Conservation (phyloP, 2,888 invertebrate species). For the Capitulum mitella region DNA sequence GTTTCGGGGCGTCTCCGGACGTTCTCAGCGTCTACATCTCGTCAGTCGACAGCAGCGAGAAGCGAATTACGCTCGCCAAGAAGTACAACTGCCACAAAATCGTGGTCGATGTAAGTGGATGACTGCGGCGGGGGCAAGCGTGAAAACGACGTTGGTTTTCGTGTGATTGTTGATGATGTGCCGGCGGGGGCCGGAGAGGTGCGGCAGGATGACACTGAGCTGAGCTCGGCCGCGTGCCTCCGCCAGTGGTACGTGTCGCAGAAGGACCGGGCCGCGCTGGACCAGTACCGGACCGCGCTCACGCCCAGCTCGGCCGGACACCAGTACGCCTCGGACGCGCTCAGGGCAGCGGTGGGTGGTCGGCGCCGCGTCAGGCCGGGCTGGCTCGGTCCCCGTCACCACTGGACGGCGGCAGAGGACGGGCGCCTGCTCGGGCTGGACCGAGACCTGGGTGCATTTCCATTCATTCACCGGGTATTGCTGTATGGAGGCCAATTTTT, state of each 20-base stretch:
- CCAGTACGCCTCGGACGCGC: background rate
- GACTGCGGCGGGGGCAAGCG: no score
- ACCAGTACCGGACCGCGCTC: background rate
- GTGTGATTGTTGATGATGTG: no score
- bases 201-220: no score
- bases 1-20: background rate
- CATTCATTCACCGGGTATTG: no score
- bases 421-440: no score
- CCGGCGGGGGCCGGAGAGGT: no score
- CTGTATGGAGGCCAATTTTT: no score
- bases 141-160: no score
- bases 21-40: background rate
- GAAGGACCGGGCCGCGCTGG: background rate
- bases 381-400: no score
- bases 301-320: background rate
- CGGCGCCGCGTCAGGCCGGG: background rate
- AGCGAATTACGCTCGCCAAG: background rate
- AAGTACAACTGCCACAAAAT: slow-evolving; percentile 5
- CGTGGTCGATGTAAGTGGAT: slow-evolving; percentile 24
- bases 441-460: no score
- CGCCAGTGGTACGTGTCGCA: background rate
- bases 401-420: no score
- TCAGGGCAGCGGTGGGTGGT: background rate
- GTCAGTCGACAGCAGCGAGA: background rate
- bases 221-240: no score